phyloP scores from a whole-genome alignment of 1,140 invertebrate genomes.

The Zaprionus davidi region DNA sequence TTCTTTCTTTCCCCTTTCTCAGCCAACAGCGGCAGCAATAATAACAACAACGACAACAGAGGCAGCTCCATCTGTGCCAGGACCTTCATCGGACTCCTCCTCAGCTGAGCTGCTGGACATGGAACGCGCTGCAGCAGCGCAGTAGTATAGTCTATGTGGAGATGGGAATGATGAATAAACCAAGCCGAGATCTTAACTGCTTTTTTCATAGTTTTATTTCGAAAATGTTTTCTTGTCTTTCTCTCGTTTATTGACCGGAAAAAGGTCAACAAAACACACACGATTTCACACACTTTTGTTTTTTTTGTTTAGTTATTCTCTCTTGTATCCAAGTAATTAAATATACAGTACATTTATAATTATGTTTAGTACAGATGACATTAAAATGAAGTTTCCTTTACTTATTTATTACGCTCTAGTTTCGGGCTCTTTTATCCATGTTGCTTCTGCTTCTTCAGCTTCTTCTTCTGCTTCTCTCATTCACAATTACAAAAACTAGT shows the following conservation, averaged over 20 bases:
- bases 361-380: conserved; percentile 77
- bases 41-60: conserved; percentile 5
- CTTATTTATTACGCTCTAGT: conserved; percentile 74
- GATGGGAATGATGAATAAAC: neutral
- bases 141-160: conserved; percentile 18
- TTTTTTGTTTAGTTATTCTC: conserved; percentile 36
- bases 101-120: conserved; percentile 61
- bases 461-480: neutral
- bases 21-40: conserved; percentile 17
- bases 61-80: conserved; percentile 6
- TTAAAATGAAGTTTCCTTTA: conserved; percentile 68
- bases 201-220: conserved; percentile 48
- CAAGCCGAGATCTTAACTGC: conserved; percentile 4
- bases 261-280: conserved; percentile 43
- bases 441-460: conserved; percentile 23
- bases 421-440: conserved; percentile 60
- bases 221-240: conserved; percentile 33
- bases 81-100: conserved; percentile 28
- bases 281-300: conserved; percentile 47
- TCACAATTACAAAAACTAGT: conserved; percentile 72
- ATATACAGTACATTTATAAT: conserved; percentile 81
- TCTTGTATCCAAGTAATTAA: conserved; percentile 79
- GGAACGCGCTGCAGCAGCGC: conserved; percentile 61
- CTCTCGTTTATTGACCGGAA: conserved; percentile 34
- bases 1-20: conserved; percentile 23